phyloP scores from a whole-genome alignment of 1,140 invertebrate genomes.

The Geopemphigus sp. region DNA sequence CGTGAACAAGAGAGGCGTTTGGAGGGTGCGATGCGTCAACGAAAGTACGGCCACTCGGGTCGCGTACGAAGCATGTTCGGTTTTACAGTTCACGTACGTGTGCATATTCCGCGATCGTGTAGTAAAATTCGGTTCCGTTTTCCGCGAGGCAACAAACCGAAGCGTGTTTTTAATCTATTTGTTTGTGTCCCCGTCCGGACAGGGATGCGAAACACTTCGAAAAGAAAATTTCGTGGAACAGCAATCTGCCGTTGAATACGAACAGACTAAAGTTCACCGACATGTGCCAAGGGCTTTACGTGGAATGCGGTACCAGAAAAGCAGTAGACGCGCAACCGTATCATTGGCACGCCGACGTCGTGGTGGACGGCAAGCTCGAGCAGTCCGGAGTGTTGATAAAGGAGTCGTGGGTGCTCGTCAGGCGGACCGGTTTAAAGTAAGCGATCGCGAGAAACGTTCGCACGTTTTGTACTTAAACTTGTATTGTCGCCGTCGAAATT shows the following conservation, averaged over 20 bases:
- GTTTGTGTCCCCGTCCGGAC: background rate
- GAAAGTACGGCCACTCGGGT: background rate
- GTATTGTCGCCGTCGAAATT: no score
- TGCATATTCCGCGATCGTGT: background rate
- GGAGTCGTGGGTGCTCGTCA: slow-evolving; percentile 51
- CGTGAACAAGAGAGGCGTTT: slow-evolving; percentile 6
- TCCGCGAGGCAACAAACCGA: no score
- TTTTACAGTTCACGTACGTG: slow-evolving; percentile 6
- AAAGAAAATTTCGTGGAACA: slow-evolving; percentile 5
- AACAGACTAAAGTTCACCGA: background rate
- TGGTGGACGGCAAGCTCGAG: slow-evolving; percentile 64
- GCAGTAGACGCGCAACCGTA: background rate
- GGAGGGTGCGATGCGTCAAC: slow-evolving; percentile 1
- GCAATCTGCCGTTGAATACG: background rate
- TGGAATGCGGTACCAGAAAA: background rate
- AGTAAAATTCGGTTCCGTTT: background rate
- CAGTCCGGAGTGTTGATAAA: slow-evolving; percentile 68
- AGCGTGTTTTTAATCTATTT: no score
- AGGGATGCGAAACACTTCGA: background rate
- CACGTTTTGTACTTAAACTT: no score
- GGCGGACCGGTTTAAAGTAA: slow-evolving; percentile 17
- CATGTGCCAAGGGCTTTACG: slow-evolving; percentile 8
- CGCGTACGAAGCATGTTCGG: slow-evolving; percentile 15
- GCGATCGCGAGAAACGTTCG: background rate
- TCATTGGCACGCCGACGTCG: slow-evolving; percentile 71